phyloP scores from a whole-genome alignment of 92 coral and sea anemone genomes.

The Epizoanthus rinbou region DNA sequence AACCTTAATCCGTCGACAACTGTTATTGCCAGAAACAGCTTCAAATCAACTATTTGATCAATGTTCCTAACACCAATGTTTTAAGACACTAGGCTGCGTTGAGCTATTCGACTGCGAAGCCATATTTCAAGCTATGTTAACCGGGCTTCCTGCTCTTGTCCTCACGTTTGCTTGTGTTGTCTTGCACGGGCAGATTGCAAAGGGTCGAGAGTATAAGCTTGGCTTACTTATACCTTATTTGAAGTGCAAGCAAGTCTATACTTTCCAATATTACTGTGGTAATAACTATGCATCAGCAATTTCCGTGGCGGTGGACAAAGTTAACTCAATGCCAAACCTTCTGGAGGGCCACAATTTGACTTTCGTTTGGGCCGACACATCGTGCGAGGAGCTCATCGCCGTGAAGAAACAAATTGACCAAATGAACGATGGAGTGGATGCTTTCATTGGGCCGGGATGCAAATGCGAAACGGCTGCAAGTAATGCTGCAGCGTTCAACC shows the following conservation, averaged over 20 bases:
- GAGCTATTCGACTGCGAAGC: background rate
- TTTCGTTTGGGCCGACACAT: slow-evolving; percentile 84
- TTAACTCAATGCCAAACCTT: slow-evolving; percentile 75
- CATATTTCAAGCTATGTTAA: slow-evolving; percentile 14
- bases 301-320: slow-evolving; percentile 82
- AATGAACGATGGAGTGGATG: slow-evolving; percentile 68
- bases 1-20: slow-evolving; percentile 34
- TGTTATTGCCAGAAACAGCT: background rate
- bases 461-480: slow-evolving; percentile 80
- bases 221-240: slow-evolving; percentile 78
- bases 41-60: slow-evolving; percentile 5
- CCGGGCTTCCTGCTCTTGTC: slow-evolving; percentile 14
- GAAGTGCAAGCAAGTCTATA: slow-evolving; percentile 42
- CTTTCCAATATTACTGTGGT: slow-evolving; percentile 56
- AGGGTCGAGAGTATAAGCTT: slow-evolving; percentile 70
- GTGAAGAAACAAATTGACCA: slow-evolving; percentile 68
- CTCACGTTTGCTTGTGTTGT: background rate
- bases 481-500: slow-evolving; percentile 84
- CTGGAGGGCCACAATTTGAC: slow-evolving; percentile 83
- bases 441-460: slow-evolving; percentile 86
- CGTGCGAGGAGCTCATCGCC: slow-evolving; percentile 68
- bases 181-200: slow-evolving; percentile 35
- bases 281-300: slow-evolving; percentile 81
- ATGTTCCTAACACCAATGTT: slow-evolving; percentile 18
- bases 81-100: background rate